Percentiles rank a stretch among this genome's conserved stretches.
phyloP scores from a whole-genome alignment of 2,113 vertebrate genomes.

The Eulemur macaco region DNA sequence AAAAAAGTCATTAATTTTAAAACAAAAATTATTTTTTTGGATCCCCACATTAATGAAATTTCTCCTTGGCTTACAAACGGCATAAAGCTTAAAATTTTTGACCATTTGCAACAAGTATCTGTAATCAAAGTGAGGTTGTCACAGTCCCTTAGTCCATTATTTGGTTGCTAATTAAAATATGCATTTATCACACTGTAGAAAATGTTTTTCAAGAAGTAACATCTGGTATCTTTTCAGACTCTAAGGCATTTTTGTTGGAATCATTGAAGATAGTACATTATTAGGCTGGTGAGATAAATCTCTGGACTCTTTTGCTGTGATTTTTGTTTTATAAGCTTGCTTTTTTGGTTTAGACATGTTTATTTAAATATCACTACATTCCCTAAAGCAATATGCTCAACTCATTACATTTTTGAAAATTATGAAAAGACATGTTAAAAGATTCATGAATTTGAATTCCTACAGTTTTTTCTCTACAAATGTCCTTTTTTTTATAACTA shows the following conservation, averaged over 20 bases:
- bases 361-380: neutral
- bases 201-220: neutral
- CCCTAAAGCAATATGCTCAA: conserved; percentile 36
- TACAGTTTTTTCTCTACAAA: neutral
- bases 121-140: neutral
- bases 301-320: neutral
- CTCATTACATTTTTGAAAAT: neutral
- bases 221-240: neutral
- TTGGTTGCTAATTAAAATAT: neutral
- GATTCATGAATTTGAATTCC: neutral
- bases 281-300: neutral
- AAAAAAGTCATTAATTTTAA: neutral
- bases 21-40: neutral
- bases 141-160: neutral
- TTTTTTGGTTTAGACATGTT: conserved; percentile 59
- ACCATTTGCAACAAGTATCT: neutral
- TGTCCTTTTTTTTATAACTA: neutral
- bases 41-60: neutral
- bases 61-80: neutral
- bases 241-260: conserved; percentile 15
- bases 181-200: neutral
- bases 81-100: neutral
- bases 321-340: neutral
- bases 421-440: neutral
- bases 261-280: conserved; percentile 39